Evolutionary conservation across 2,797 vertebrate genomes (phyloP).

Genomic region (Adelosebastes latens): DNA sequence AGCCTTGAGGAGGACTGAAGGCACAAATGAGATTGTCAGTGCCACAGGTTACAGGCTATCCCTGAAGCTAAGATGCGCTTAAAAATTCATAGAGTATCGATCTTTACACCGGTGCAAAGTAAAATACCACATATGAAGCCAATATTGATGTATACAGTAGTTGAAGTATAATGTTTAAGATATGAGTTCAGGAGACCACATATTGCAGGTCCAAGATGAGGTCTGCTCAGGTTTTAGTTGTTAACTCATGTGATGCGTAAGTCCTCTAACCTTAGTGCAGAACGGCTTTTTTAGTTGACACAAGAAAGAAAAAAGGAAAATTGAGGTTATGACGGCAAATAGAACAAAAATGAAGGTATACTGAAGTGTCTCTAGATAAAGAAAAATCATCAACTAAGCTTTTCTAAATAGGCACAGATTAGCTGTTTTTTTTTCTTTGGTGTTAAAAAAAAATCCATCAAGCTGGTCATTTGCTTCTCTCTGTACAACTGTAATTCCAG

Average conservation of each 20-base stretch:
- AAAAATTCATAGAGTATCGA: slow-evolving; percentile 86
- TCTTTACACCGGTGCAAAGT: slow-evolving; percentile 69
- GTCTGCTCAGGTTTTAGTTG: slow-evolving; percentile 12
- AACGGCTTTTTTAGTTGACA: not conserved
- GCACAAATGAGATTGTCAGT: slow-evolving; percentile 66
- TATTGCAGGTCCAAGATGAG: slow-evolving; percentile 20
- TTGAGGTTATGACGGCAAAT: not conserved
- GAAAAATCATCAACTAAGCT: not conserved
- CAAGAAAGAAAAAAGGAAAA: not conserved
- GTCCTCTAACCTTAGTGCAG: slow-evolving; percentile 8
- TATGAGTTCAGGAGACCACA: slow-evolving; percentile 47
- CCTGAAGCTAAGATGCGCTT: slow-evolving; percentile 67
- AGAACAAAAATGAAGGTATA: not conserved
- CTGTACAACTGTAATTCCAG: slow-evolving; percentile 52
- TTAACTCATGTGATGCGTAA: slow-evolving; percentile 20
- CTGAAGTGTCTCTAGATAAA: not conserved
- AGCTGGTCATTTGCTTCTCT: slow-evolving; percentile 32
- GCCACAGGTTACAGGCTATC: slow-evolving; percentile 58
- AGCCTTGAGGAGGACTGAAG: slow-evolving; percentile 41
- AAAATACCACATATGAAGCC: slow-evolving; percentile 68
- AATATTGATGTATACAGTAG: slow-evolving; percentile 60
- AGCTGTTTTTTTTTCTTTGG: not conserved
- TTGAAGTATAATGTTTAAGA: slow-evolving; percentile 61
- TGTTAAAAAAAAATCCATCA: slow-evolving; percentile 16
- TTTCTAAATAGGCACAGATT: slow-evolving; percentile 14